phyloP scores from a whole-genome alignment of 2,888 invertebrate species.

The Alloscopus bannaensis region DNA sequence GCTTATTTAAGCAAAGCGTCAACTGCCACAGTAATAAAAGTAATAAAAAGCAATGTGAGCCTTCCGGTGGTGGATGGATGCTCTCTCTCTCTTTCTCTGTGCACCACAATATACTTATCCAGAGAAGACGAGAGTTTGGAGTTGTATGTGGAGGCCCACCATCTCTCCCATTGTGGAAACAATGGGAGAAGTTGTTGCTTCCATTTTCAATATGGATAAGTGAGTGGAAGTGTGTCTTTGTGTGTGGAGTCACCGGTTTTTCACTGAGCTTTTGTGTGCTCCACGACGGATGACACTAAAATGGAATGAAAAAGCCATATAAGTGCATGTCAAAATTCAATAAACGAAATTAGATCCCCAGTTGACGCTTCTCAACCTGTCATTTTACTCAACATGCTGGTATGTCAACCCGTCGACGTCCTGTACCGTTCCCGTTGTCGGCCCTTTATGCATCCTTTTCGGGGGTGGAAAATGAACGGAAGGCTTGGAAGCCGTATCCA shows the following conservation, averaged over 20 bases:
- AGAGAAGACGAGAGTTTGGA: no score
- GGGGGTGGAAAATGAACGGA: slow-evolving; percentile 32
- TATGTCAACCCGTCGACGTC: slow-evolving; percentile 40
- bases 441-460: slow-evolving; percentile 57
- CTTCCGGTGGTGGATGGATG: slow-evolving; percentile 64
- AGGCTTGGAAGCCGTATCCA: slow-evolving; percentile 27
- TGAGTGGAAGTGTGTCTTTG: no score
- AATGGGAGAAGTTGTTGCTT: slow-evolving; percentile 19
- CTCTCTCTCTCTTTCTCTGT: no score
- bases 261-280: slow-evolving; percentile 18
- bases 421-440: slow-evolving; percentile 41
- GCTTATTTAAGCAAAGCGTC: slow-evolving; percentile 63
- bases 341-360: slow-evolving; percentile 64
- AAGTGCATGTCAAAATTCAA: slow-evolving; percentile 66
- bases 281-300: slow-evolving; percentile 49
- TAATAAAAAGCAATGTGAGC: slow-evolving; percentile 66
- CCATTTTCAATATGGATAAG: slow-evolving; percentile 15
- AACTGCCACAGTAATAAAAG: slow-evolving; percentile 65
- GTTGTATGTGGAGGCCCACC: no score
- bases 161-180: not conserved
- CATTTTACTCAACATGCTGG: slow-evolving; percentile 59
- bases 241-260: not conserved
- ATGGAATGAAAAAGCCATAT: slow-evolving; percentile 63
- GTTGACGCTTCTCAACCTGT: slow-evolving; percentile 64
- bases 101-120: no score